Evolutionary conservation across 1,140 invertebrate genomes (phyloP), one percentile per base, ranked within the genome.

Genomic region (Watersipora subatra): DNA sequence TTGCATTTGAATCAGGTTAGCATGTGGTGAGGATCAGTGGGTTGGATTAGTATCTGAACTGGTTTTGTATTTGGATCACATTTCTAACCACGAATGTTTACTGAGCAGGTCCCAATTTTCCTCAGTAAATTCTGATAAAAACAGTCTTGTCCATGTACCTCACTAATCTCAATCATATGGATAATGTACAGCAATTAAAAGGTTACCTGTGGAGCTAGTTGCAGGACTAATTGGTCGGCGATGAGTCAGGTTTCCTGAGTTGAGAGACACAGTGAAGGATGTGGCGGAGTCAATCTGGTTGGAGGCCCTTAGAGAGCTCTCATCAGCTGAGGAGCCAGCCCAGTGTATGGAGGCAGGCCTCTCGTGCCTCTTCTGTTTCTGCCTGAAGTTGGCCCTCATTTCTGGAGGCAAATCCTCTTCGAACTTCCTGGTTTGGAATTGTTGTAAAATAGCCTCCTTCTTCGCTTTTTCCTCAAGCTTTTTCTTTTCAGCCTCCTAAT

Each of bases 391-490:
- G 28, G 63, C 73, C 64, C 75, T 93, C 90, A 56, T 89, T 89
- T 83, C 34, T 46, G 34, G 34, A 46, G 34, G 34, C 34, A 46
- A 46, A 46, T 94, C 91, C 79, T 93, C 90, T 64, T 90, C 87
- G 56, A 89, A 89, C 81, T 97, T 97, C 74, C 95, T 92, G 70
- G 95, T 84, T 80, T 93, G 91, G 81, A 97, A 92, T 76, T 93
- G 89, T 76, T 95, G 91, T 69, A 96, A 85, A 77, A 97, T 97
- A 66, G 84, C 84, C 67, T 92, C 88, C 66, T 93, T 81, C 70
- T 91, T 84, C 30, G 87, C 84, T 73, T 87, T 87, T 76, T 97
- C 93, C 75, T 97, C 92, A 69, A 92, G 89, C 78, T 93, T 93
- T 75, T 93, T 92, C 61, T 87, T 84, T 55, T 85, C 83, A 70